Conservation (phyloP, 2,888 invertebrate genomes). For the Cistogaster globosa region DNA sequence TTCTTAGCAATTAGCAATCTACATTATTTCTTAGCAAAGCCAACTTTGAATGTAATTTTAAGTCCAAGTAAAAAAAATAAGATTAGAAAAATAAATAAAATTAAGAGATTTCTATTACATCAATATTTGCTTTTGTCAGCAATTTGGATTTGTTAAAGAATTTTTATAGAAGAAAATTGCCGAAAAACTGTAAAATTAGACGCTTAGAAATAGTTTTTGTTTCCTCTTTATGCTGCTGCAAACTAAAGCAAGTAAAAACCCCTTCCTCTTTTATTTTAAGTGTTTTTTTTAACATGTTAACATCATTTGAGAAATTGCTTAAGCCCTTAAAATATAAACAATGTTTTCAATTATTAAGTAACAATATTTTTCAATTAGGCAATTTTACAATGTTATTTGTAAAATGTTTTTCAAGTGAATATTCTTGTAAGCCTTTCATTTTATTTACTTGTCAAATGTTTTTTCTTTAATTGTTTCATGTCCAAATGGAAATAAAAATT, state of each 20-base stretch:
- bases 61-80: too few relatives aligned
- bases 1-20: too few relatives aligned
- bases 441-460: constrained; percentile 51
- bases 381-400: neutral
- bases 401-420: constrained; percentile 11
- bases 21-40: too few relatives aligned
- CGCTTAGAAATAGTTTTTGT: too few relatives aligned
- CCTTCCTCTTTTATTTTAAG: neutral
- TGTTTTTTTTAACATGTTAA: neutral
- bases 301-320: neutral
- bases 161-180: too few relatives aligned
- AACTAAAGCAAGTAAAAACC: neutral
- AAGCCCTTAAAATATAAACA: neutral
- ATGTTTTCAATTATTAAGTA: constrained; percentile 3
- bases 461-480: constrained; percentile 19
- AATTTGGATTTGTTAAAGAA: too few relatives aligned
- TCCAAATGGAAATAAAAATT: constrained; percentile 9
- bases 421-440: constrained; percentile 32
- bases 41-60: too few relatives aligned
- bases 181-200: too few relatives aligned
- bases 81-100: too few relatives aligned
- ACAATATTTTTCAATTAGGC: constrained; percentile 42
- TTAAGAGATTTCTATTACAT: too few relatives aligned
- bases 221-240: too few relatives aligned
- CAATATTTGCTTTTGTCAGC: too few relatives aligned